Evolutionary conservation across 2,113 vertebrate species (phyloP).

Genomic region (Synodontis membranacea): DNA sequence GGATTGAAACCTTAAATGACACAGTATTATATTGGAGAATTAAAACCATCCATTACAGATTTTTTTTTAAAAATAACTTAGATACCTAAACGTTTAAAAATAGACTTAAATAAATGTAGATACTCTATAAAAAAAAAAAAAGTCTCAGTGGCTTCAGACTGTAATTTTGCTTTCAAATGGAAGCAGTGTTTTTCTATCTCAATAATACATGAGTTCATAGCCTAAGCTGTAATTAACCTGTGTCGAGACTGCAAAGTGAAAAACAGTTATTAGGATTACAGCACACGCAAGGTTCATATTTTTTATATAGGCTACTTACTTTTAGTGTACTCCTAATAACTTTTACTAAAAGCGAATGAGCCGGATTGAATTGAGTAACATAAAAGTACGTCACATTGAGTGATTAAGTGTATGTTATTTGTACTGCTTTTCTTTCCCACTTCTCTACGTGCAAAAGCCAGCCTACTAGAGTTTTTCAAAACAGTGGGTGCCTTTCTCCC

Average conservation of each 20-base stretch:
- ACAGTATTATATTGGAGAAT: background rate
- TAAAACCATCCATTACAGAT: background rate
- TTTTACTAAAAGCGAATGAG: background rate
- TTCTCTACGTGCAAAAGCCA: background rate
- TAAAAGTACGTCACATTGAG: background rate
- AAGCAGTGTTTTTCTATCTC: no score
- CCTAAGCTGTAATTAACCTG: background rate
- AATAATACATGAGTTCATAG: background rate
- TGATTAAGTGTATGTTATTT: background rate
- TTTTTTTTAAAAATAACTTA: no score
- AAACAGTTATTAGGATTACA: background rate
- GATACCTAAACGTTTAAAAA: no score
- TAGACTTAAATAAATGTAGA: background rate
- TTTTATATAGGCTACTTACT: background rate
- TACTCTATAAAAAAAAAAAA: background rate
- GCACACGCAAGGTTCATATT: background rate
- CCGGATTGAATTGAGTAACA: background rate
- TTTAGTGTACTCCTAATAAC: background rate
- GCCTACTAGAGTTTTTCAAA: background rate
- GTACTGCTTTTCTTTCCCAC: background rate
- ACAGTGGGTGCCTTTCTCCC: background rate
- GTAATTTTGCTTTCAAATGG: background rate
- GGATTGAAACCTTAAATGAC: background rate
- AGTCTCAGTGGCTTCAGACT: background rate
- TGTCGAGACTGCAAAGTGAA: background rate